Evolutionary conservation across 2,113 vertebrate genomes (phyloP), one percentile per base, ranked within the genome.

Genomic region (Elachura formosa): DNA sequence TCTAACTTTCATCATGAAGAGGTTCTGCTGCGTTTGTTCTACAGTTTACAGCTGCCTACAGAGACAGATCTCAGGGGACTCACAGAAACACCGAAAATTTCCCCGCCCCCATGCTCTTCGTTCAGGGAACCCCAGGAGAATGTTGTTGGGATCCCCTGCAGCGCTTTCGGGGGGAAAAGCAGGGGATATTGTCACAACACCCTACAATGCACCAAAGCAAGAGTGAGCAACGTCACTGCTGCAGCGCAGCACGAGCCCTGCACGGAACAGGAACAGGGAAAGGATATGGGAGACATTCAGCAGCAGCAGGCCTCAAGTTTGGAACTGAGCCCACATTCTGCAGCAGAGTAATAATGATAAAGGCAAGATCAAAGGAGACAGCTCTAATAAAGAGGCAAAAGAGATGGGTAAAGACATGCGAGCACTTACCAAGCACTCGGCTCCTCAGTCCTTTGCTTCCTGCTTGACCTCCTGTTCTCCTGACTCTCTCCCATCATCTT

Each of bases 361-460:
- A 91, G 78, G 87, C 41, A 48, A 63, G 89, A 94, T 87, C 89
- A 94, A 24, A 88, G 88, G 75, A 84, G 81, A 83, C 94, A 90
- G 91, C 89, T 91, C 43, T 62, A 59, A 71, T 71, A 76, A 56
- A 82, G 80, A 75, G 76, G 83, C 0, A 2, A n/a, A 71, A 41
- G 75, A 59, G 87, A 73, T 15, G 71, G 78, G 82, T 40, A 64
- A 62, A 59, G 89, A 34, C 84, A 66, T 0, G 0, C 1, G 0
- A 83, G 81, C 73, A 73, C 77, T 89, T 31, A 66, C 62, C n/a
- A 2, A 82, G 81, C 55, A 13, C 74, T 84, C 20, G 66, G 69
- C 55, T 95, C 46, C 66, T 63, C 68, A 12, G 56, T 31, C 61
- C 80, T 90, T 34, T 34, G 62, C 91, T 52, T 89, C 64, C 77